These are phyloP conservation scores for Phaetusa simplex DNA, from an alignment of 2,113 vertebrate genomes.

Conservation along the genomic window DNA sequence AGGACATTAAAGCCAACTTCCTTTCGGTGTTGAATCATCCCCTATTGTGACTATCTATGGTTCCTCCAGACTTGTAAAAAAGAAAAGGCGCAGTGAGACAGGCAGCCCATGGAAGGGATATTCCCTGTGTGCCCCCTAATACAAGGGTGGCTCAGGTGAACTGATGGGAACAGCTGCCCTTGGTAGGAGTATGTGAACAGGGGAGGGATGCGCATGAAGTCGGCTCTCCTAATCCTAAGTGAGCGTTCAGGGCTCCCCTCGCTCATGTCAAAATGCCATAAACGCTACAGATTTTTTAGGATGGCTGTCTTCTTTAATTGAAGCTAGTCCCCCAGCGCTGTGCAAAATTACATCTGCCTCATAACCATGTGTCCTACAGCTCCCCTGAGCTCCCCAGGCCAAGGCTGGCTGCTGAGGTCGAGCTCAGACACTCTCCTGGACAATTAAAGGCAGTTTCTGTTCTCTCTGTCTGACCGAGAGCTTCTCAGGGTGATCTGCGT, in stretches of 20 bases:
- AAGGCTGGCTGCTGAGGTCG: not conserved
- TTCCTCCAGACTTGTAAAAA: not conserved
- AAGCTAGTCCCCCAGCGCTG: not conserved
- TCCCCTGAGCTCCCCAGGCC: not conserved
- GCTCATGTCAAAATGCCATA: not conserved
- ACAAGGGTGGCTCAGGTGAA: not conserved
- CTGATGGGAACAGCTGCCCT: not conserved
- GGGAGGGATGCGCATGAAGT: not conserved
- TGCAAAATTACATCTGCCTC: not conserved
- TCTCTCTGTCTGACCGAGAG: not conserved
- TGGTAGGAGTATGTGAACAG: not conserved
- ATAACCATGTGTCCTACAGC: not conserved
- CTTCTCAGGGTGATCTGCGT: not conserved
- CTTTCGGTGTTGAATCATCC: not conserved
- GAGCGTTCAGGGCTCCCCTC: not conserved
- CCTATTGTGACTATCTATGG: not conserved
- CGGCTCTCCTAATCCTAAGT: not conserved
- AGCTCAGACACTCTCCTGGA: not conserved
- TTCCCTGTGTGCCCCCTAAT: not conserved
- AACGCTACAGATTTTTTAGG: constrained; percentile 6
- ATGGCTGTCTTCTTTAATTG: constrained; percentile 12
- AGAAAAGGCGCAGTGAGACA: not conserved
- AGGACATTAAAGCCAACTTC: not conserved
- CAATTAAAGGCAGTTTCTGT: not conserved
- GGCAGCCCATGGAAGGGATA: not conserved